These are phyloP conservation scores for Halictus rubicundus DNA, from an alignment of 1,140 invertebrate species.

Conservation along the genomic window DNA sequence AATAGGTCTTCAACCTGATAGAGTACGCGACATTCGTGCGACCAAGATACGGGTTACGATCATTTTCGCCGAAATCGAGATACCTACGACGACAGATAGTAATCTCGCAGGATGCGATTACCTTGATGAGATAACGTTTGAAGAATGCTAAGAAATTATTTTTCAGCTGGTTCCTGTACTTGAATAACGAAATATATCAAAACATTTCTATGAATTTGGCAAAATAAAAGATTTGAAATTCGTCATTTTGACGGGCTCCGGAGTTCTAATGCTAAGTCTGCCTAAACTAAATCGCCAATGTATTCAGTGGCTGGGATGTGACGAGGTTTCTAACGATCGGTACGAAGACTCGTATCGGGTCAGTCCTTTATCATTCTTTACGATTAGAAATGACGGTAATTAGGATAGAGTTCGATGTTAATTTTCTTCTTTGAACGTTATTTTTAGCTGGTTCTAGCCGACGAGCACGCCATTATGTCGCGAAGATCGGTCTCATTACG, in stretches of 20 bases:
- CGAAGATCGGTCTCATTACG: constrained; percentile 59
- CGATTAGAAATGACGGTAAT: background rate
- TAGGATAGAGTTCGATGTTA: background rate
- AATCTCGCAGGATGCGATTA: background rate
- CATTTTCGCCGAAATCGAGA: background rate
- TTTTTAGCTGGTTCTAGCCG: constrained; percentile 23
- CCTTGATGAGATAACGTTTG: background rate
- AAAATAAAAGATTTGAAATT: too few relatives aligned
- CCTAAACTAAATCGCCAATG: too few relatives aligned
- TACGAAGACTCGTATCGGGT: background rate
- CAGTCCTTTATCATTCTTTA: background rate
- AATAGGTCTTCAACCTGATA: background rate
- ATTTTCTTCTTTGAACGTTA: background rate
- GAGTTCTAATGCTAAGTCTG: too few relatives aligned
- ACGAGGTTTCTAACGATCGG: too few relatives aligned
- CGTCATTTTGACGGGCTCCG: too few relatives aligned
- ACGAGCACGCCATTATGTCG: constrained; percentile 6
- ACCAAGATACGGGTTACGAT: background rate
- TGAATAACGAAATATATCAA: too few relatives aligned
- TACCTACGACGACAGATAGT: background rate
- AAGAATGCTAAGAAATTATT: too few relatives aligned
- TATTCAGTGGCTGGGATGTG: too few relatives aligned
- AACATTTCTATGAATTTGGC: too few relatives aligned
- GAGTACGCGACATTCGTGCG: background rate
- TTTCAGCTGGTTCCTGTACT: too few relatives aligned